These are phyloP conservation scores for Garra rufa DNA, from an alignment of 2,113 vertebrate species.

Conservation along the genomic window DNA sequence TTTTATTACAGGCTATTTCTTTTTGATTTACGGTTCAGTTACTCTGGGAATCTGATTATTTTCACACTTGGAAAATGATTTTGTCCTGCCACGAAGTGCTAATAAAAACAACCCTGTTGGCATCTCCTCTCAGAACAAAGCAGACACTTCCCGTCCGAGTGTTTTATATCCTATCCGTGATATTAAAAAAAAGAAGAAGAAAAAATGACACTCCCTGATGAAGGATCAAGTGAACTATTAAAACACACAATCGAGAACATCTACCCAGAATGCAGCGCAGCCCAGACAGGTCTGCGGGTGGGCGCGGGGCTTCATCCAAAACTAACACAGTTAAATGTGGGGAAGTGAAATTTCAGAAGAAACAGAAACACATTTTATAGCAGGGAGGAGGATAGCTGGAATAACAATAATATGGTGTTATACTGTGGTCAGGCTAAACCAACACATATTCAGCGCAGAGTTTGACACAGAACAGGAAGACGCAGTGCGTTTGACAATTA, in stretches of 20 bases:
- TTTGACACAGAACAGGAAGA: background rate
- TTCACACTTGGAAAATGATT: slow-evolving; percentile 5
- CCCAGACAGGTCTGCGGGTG: slow-evolving; percentile 31
- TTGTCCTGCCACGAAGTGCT: background rate
- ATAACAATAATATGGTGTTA: slow-evolving; percentile 27
- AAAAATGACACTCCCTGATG: slow-evolving; percentile 13
- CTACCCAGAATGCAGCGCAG: slow-evolving; percentile 32
- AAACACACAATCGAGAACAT: slow-evolving; percentile 37
- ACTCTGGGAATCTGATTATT: background rate
- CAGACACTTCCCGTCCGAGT: background rate
- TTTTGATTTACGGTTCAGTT: slow-evolving; percentile 5
- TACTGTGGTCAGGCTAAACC: background rate
- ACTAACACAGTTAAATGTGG: slow-evolving; percentile 47
- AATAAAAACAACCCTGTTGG: background rate
- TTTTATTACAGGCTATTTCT: background rate
- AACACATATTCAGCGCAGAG: background rate
- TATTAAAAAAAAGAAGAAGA: too few relatives aligned
- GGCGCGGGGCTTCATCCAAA: slow-evolving; percentile 43
- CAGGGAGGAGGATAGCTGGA: background rate
- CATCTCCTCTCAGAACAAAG: background rate
- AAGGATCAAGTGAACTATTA: slow-evolving; percentile 36
- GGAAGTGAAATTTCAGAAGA: slow-evolving; percentile 49
- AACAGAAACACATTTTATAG: slow-evolving; percentile 17
- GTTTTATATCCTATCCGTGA: background rate
- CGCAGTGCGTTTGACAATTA: background rate